Conservation (phyloP, 2,888 invertebrate species). For the Eurois occulta region DNA sequence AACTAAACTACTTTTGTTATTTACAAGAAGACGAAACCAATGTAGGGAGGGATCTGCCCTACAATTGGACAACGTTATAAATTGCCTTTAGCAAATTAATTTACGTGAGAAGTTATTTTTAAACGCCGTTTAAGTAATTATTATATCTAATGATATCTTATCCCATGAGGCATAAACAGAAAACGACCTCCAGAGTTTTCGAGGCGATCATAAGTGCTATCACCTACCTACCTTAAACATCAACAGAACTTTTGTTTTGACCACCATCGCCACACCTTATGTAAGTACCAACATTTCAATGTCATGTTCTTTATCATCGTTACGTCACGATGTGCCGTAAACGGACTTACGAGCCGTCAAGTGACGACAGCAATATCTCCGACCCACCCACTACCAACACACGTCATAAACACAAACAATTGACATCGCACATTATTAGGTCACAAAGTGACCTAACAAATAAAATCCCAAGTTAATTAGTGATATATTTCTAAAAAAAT, state of each 20-base stretch:
- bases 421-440: background rate
- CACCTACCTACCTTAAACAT: background rate
- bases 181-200: background rate
- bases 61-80: background rate
- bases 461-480: slow-evolving; percentile 41
- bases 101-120: background rate
- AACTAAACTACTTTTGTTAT: background rate
- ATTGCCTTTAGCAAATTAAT: background rate
- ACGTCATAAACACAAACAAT: slow-evolving; percentile 41
- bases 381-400: slow-evolving; percentile 48
- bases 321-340: slow-evolving; percentile 37
- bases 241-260: slow-evolving; percentile 23
- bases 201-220: background rate
- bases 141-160: slow-evolving; percentile 1
- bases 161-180: background rate
- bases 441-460: slow-evolving; percentile 17
- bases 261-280: background rate
- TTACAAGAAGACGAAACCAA: background rate
- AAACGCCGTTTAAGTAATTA: background rate
- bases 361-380: slow-evolving; percentile 23
- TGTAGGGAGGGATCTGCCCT: background rate
- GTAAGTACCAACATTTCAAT: slow-evolving; percentile 27
- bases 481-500: slow-evolving; percentile 48
- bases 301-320: slow-evolving; percentile 26
- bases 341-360: slow-evolving; percentile 11